Evolutionary conservation across 2,888 invertebrate genomes (phyloP).

Genomic region (Trichacis sp.): DNA sequence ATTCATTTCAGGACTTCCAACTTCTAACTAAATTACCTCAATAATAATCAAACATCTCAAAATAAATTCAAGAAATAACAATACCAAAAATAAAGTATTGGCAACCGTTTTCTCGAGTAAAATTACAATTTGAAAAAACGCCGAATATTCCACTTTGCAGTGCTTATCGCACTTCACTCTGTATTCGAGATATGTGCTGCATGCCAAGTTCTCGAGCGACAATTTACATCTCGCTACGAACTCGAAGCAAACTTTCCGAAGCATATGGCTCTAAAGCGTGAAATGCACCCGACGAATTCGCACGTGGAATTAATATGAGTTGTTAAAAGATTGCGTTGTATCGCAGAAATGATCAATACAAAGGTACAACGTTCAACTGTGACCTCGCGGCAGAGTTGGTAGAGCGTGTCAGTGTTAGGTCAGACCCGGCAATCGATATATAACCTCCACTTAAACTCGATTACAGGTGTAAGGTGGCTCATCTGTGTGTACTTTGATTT

Average conservation of each 20-base stretch:
- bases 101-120: too few relatives aligned
- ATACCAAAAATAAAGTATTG: too few relatives aligned
- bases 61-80: too few relatives aligned
- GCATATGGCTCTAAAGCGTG: slow-evolving; percentile 6
- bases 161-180: too few relatives aligned
- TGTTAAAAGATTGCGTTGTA: slow-evolving; percentile 24
- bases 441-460: slow-evolving; percentile 48
- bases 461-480: slow-evolving; percentile 16
- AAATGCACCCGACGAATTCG: slow-evolving; percentile 14
- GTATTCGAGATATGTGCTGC: too few relatives aligned
- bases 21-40: too few relatives aligned
- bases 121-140: too few relatives aligned
- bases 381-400: slow-evolving; percentile 57
- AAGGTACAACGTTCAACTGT: slow-evolving; percentile 53
- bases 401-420: slow-evolving; percentile 68
- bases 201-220: not conserved
- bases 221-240: not conserved
- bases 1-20: too few relatives aligned
- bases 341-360: slow-evolving; percentile 43
- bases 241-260: not conserved
- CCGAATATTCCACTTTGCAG: too few relatives aligned
- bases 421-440: slow-evolving; percentile 63
- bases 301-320: slow-evolving; percentile 18
- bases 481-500: slow-evolving; percentile 20
- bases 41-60: too few relatives aligned